Conservation (phyloP, 1,140 invertebrate genomes). For the Drusus annulatus region DNA sequence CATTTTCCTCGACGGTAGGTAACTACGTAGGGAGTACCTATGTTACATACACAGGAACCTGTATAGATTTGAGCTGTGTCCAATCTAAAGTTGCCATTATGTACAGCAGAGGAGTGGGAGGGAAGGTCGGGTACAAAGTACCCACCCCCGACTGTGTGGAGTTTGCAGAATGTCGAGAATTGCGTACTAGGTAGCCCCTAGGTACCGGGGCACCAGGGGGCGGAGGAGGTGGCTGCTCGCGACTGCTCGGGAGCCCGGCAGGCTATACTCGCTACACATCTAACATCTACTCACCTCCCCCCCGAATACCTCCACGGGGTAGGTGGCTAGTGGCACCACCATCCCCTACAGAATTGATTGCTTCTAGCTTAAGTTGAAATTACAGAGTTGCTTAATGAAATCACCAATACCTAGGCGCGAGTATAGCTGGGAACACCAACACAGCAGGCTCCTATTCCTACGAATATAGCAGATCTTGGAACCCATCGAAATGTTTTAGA, state of each 20-base stretch:
- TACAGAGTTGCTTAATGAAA: conserved; percentile 39
- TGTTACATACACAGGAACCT: background rate
- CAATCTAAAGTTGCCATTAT: too few species aligned
- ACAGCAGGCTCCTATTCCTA: too few species aligned
- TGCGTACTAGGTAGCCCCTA: background rate
- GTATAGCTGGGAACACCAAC: too few species aligned
- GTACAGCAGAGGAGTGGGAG: too few species aligned
- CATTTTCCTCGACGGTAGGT: too few species aligned
- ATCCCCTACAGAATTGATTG: conserved; percentile 36
- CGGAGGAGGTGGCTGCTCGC: too few species aligned
- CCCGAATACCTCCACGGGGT: background rate
- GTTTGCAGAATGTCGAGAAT: conserved; percentile 13
- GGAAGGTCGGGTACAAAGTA: background rate
- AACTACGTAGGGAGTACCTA: background rate
- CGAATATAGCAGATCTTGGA: too few species aligned
- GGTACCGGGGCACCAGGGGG: background rate
- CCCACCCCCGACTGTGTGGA: background rate
- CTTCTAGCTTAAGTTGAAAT: conserved; percentile 40
- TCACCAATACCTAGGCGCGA: conserved; percentile 33
- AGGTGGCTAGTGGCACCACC: background rate
- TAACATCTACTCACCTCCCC: background rate
- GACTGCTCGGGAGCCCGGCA: too few species aligned
- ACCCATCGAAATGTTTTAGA: too few species aligned
- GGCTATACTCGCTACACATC: too few species aligned
- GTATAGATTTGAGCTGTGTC: too few species aligned